These are phyloP conservation scores for Chaetodon trifasciatus DNA, from an alignment of 2,797 vertebrate genomes.

Conservation along the genomic window DNA sequence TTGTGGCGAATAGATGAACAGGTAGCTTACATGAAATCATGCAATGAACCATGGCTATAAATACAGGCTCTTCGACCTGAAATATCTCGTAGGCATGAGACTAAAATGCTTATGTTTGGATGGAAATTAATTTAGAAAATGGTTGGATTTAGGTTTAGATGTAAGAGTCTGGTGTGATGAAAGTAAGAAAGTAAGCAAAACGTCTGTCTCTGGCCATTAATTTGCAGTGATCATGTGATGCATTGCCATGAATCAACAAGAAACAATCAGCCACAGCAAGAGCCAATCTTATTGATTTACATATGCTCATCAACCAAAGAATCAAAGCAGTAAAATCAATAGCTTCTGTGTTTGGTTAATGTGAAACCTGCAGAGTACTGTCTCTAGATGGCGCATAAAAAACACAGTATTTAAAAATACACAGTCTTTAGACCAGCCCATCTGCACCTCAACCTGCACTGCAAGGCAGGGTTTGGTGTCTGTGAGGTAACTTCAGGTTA, in stretches of 20 bases:
- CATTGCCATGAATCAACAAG: neutral
- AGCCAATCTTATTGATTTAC: neutral
- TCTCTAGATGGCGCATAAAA: neutral
- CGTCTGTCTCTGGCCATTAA: neutral
- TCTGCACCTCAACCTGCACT: neutral
- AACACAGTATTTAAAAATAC: neutral
- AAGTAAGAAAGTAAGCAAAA: neutral
- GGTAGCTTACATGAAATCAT: neutral
- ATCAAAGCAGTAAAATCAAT: neutral
- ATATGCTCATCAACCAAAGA: neutral
- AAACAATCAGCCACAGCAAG: neutral
- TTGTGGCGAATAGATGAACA: conserved; percentile 53
- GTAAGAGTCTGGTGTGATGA: neutral
- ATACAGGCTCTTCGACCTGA: neutral
- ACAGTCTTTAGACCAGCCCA: neutral
- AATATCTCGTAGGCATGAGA: neutral
- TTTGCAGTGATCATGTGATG: neutral
- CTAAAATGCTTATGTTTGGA: neutral
- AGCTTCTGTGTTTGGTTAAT: neutral
- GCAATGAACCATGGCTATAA: neutral
- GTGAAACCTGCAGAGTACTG: neutral
- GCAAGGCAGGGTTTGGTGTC: too few species aligned
- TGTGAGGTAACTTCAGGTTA: too few species aligned
- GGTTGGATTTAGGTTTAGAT: too few species aligned
- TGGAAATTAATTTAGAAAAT: too few species aligned